Evolutionary conservation across 2,113 vertebrate genomes (phyloP).

Genomic region (Amblyornis subalaris): DNA sequence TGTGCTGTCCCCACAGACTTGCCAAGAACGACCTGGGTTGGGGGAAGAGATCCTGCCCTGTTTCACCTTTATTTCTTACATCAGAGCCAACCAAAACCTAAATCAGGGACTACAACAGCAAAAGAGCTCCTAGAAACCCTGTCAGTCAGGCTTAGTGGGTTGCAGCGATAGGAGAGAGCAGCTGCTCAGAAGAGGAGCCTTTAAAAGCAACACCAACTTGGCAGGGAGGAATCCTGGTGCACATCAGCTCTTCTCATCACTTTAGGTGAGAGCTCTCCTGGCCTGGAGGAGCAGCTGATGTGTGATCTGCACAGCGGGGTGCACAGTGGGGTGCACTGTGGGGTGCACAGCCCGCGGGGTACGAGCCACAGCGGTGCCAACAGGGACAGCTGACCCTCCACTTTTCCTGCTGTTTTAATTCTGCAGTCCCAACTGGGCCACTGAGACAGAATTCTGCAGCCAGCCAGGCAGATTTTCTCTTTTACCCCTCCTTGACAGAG

Average conservation of each 20-base stretch:
- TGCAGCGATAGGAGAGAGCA: background rate
- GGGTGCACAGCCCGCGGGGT: fast-evolving
- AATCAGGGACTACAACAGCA: fast-evolving
- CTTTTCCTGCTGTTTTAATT: background rate
- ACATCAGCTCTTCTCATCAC: background rate
- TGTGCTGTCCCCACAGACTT: background rate
- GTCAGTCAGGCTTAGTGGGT: background rate
- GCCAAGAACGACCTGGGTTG: background rate
- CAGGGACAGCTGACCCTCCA: background rate
- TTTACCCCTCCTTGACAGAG: background rate
- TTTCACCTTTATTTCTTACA: background rate
- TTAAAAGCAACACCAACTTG: background rate
- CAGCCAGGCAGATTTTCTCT: background rate
- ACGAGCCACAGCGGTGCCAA: fast-evolving
- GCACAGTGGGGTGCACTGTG: background rate
- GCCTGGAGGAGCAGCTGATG: background rate
- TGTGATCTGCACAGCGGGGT: background rate
- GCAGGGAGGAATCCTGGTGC: background rate
- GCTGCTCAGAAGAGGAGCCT: background rate
- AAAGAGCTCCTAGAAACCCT: background rate
- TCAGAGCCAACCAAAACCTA: background rate
- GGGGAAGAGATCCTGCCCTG: background rate
- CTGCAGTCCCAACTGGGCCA: background rate
- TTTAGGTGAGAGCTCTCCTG: background rate
- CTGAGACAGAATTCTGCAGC: background rate